Conservation (phyloP, 2,113 vertebrate species). For the Platysternon megacephalum region DNA sequence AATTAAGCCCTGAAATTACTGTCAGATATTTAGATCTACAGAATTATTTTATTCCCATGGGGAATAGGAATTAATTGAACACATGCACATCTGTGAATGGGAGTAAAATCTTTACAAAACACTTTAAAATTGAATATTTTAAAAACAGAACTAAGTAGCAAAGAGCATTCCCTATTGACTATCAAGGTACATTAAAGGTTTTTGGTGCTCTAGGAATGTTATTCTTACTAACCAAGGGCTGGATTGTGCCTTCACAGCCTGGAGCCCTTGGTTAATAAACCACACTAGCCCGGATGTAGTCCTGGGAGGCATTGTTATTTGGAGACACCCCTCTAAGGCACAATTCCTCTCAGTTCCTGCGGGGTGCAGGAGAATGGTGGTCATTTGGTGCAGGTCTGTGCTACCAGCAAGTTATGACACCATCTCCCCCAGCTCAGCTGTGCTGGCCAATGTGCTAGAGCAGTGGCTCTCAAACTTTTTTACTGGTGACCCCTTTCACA, state of each 20-base stretch:
- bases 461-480: too few species aligned
- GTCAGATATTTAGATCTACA: neutral
- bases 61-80: neutral
- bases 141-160: neutral
- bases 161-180: neutral
- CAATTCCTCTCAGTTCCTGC: neutral
- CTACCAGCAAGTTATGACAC: neutral
- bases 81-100: neutral
- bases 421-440: neutral
- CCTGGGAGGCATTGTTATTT: neutral
- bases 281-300: neutral
- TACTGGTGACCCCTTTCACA: too few species aligned
- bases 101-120: neutral
- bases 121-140: neutral
- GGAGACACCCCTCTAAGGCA: neutral
- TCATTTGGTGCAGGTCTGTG: neutral
- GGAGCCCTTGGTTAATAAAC: neutral
- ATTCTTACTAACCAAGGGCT: neutral
- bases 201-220: neutral
- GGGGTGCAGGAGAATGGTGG: neutral
- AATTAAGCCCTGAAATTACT: slow-evolving; percentile 43
- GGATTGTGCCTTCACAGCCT: neutral
- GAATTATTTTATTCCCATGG: neutral
- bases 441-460: rapidly evolving
- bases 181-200: neutral